Base-by-base conservation (phyloP, 2,797 vertebrate species). In the Hylomyscus alleni region DNA sequence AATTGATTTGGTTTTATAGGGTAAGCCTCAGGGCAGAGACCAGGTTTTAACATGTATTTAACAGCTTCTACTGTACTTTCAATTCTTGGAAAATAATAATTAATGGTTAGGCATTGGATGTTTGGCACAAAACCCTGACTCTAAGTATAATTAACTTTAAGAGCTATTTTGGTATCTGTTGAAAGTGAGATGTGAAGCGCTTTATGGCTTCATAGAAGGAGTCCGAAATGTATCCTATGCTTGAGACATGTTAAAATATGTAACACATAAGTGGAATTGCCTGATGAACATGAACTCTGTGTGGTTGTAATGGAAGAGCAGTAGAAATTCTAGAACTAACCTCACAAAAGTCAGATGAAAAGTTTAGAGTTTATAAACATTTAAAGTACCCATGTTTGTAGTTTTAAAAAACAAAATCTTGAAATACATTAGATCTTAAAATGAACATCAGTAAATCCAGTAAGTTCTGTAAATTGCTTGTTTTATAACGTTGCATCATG, bases 111-210 rank as follows among this genome's bases (percentile, higher is more conserved):
- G 58, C 81, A 89, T 84, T 91, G 75, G 65, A 31, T 89, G 24
- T 84, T 95, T 96, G 95, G 96, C 96, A 96, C 75, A 95, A 96
- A 96, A 95, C n/a, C n/a, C 73, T 44, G 80, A 95, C 75, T 95
- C 77, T 92, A 92, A 94, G 78, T 86, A 80, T 96, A 92, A 97
- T 97, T 96, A 97, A 96, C 89, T 96, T 92, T 95, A 92, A 95
- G 86, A 97, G 82, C 65, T 97, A 72, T 98, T 96, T 95, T 94
- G 91, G 89, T 89, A 24, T 95, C 31, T 77, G 94, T 91, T 97
- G 93, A 96, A 97, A 97, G 76, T 34, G 75, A 97, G 87, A 83
- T 73, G 29, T 80, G 47, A 94, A 92, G 80, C 37, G 34, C 56
- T 91, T 86, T 73, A 56, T 47, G 44, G 67, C 85, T 95, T 96